These are phyloP conservation scores for Trachythela sp. DNA, from an alignment of 64 coral and sea anemone species.

Conservation along the genomic window DNA sequence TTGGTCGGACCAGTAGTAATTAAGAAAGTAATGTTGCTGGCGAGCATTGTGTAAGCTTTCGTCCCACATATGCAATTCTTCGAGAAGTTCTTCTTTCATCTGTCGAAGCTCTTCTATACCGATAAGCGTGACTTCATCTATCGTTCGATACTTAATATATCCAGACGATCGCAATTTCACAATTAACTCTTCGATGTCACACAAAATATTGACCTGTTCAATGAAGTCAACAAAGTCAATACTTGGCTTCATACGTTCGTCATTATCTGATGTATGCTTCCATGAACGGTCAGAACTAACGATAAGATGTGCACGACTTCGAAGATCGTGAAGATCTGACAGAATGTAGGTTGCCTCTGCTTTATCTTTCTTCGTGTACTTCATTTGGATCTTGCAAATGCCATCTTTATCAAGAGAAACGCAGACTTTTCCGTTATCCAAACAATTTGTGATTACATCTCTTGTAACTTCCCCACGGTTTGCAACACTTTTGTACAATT, in stretches of 20 bases:
- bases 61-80: conserved; percentile 51
- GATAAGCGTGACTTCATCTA: conserved; percentile 10
- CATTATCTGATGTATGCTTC: neutral
- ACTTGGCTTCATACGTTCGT: neutral
- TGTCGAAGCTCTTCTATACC: conserved; percentile 24
- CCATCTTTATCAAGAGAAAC: neutral
- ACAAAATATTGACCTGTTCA: conserved; percentile 50
- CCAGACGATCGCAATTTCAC: conserved; percentile 45
- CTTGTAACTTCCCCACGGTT: conserved; percentile 91
- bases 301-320: conserved; percentile 76
- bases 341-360: neutral
- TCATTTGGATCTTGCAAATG: neutral
- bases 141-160: conserved; percentile 41
- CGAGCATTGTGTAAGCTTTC: conserved; percentile 30
- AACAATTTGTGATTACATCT: conserved; percentile 73
- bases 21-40: conserved; percentile 51
- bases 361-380: neutral
- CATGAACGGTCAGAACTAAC: conserved; percentile 15
- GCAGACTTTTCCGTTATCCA: conserved; percentile 22
- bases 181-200: conserved; percentile 40
- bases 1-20: conserved; percentile 77
- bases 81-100: conserved; percentile 22
- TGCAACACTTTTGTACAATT: conserved; percentile 66
- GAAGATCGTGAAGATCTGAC: conserved; percentile 55
- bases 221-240: conserved; percentile 17